Evolutionary conservation across 2,888 invertebrate species (phyloP).

Genomic region (Ormyrus thymus): DNA sequence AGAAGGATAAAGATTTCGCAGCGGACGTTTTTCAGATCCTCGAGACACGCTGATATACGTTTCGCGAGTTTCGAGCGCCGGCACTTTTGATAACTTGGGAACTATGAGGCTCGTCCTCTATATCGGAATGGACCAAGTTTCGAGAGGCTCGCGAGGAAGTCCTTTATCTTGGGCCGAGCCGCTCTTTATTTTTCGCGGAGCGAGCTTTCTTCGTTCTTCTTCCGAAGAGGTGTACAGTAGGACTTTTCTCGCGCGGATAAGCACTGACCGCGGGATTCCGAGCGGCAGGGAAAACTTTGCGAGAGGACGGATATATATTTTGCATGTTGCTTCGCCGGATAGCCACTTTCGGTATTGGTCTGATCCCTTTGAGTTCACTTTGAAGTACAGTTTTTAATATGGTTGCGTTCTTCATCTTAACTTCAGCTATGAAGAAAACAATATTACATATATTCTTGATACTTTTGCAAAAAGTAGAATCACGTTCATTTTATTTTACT

Average conservation of each 20-base stretch:
- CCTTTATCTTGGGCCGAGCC: conserved; percentile 23
- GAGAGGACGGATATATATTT: not conserved
- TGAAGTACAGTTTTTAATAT: too few species aligned
- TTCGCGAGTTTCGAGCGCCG: conserved; percentile 19
- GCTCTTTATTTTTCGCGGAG: conserved; percentile 8
- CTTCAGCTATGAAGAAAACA: too few species aligned
- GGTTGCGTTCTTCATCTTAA: too few species aligned
- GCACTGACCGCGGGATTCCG: not conserved
- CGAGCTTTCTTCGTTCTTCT: not conserved
- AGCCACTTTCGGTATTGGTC: conserved; percentile 8
- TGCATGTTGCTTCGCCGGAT: conserved; percentile 9
- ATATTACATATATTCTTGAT: too few species aligned
- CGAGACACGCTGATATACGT: not conserved
- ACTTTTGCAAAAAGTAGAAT: too few species aligned
- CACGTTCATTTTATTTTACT: too few species aligned
- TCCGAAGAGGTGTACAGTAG: not conserved
- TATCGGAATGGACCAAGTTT: conserved; percentile 40
- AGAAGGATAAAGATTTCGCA: conserved; percentile 34
- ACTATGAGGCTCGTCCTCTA: conserved; percentile 28
- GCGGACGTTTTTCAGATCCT: too few species aligned
- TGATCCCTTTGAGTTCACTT: too few species aligned
- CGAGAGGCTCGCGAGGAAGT: conserved; percentile 6
- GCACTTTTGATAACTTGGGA: conserved; percentile 46
- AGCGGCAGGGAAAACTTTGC: not conserved
- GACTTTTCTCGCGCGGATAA: too few species aligned